Conservation (phyloP, 2,888 invertebrate species). For the Pelosia muscerda region DNA sequence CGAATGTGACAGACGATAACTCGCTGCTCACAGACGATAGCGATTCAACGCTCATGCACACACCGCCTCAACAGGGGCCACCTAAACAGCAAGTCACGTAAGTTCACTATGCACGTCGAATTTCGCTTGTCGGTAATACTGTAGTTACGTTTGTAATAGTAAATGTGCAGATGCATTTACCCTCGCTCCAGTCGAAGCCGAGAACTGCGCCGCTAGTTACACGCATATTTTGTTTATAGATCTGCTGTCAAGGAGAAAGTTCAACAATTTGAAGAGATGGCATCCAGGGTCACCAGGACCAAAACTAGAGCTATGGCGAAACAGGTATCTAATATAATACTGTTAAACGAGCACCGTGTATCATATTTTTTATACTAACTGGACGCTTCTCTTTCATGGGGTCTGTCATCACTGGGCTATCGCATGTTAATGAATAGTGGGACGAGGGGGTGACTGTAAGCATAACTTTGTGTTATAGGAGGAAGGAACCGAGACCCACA, state of each 20-base stretch:
- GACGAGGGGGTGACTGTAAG: not conserved
- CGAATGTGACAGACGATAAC: conserved; percentile 69
- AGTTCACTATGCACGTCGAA: conserved; percentile 46
- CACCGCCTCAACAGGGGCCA: conserved; percentile 59
- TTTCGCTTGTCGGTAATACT: too few relatives aligned
- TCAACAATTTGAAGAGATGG: conserved; percentile 87
- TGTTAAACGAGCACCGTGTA: not conserved
- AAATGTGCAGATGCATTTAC: too few relatives aligned
- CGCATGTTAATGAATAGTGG: too few relatives aligned
- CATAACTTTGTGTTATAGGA: conserved; percentile 47
- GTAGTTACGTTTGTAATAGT: too few relatives aligned
- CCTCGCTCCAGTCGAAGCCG: too few relatives aligned
- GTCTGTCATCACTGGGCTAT: too few relatives aligned
- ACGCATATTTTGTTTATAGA: conserved; percentile 48
- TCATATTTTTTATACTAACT: too few relatives aligned
- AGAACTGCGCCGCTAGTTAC: not conserved
- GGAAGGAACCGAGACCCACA: conserved; percentile 62
- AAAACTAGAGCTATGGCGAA: conserved; percentile 87
- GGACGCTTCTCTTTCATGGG: too few relatives aligned
- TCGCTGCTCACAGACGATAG: conserved; percentile 75
- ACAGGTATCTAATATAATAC: conserved; percentile 60
- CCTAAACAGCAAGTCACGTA: conserved; percentile 64
- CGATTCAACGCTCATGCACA: conserved; percentile 46
- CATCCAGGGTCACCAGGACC: conserved; percentile 83
- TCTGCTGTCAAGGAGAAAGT: conserved; percentile 87